Conservation (phyloP, 35 echinoderm and acorn worm genomes). For the Lytechinus pictus region DNA sequence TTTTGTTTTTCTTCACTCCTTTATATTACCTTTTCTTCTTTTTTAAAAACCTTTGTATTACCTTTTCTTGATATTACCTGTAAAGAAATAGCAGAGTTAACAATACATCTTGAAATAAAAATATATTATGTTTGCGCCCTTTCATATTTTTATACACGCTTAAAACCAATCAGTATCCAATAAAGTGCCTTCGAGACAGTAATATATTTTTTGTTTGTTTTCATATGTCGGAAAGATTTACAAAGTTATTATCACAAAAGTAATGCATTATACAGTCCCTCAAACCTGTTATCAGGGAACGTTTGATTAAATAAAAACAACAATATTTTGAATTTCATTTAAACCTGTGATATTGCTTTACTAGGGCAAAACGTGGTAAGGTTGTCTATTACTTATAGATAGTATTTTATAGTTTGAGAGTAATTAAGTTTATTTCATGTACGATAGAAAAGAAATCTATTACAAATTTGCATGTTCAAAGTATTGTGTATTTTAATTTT, state of each 20-base stretch:
- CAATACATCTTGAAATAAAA: too few species aligned
- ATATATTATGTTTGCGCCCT: too few species aligned
- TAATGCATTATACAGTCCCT: not conserved
- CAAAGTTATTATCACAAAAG: not conserved
- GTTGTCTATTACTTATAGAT: not conserved
- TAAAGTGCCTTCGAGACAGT: too few species aligned
- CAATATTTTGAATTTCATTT: not conserved
- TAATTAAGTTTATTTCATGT: not conserved
- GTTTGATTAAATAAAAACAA: not conserved
- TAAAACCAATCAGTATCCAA: too few species aligned
- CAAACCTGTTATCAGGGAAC: not conserved
- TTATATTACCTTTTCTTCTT: too few species aligned
- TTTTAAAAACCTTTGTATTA: too few species aligned
- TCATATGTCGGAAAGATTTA: not conserved
- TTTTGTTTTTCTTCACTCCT: too few species aligned
- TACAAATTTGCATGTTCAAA: constrained; percentile 6
- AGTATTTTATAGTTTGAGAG: constrained; percentile 5
- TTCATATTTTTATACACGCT: too few species aligned
- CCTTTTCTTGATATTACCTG: too few species aligned
- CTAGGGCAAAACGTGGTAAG: not conserved
- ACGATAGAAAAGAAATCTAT: not conserved
- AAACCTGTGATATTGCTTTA: not conserved
- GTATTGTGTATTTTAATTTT: constrained; percentile 14
- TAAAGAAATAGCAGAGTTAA: too few species aligned
- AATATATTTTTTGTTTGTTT: too few species aligned